A percentile compares a stretch with the other conserved stretches of the same genome.
phyloP scores from a whole-genome alignment of 1,140 invertebrate genomes.

The Goniozus legneri region DNA sequence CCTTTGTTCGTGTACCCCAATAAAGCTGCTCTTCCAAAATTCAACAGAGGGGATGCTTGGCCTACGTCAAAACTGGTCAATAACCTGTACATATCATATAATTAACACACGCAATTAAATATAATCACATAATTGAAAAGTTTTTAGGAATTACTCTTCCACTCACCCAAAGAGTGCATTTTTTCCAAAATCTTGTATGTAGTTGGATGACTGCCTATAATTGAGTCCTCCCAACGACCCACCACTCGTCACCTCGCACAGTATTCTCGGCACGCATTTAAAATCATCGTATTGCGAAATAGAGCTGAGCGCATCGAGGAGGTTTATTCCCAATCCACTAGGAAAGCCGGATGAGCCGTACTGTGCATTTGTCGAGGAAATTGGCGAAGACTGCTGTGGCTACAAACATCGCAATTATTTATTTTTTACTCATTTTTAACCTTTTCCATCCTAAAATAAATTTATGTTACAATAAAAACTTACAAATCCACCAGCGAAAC shows the following conservation, averaged over 20 bases:
- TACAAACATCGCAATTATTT: neutral
- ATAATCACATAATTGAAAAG: slow-evolving; percentile 4
- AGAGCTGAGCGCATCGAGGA: slow-evolving; percentile 63
- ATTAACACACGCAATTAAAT: slow-evolving; percentile 14
- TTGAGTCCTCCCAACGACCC: slow-evolving; percentile 51
- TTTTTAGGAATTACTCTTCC: slow-evolving; percentile 23
- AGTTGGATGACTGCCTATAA: slow-evolving; percentile 18
- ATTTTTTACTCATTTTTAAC: neutral
- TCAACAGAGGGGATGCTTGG: slow-evolving; percentile 60
- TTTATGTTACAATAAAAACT: no score
- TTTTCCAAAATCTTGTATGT: slow-evolving; percentile 45
- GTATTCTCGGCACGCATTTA: slow-evolving; percentile 71
- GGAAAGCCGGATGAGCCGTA: no score
- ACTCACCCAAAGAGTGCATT: slow-evolving; percentile 68
- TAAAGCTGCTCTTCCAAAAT: slow-evolving; percentile 69
- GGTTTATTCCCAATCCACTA: no score
- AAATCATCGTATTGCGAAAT: slow-evolving; percentile 73
- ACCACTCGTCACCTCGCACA: slow-evolving; percentile 73
- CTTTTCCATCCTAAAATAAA: no score
- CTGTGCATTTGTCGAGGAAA: no score
- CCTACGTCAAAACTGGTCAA: slow-evolving; percentile 33
- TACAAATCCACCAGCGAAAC: no score
- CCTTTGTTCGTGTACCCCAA: slow-evolving; percentile 66
- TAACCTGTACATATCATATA: slow-evolving; percentile 15
- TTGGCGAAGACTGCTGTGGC: no score